These are phyloP conservation scores for Gisinianus flammeolus DNA, from an alignment of 2,888 invertebrate genomes.

Conservation along the genomic window DNA sequence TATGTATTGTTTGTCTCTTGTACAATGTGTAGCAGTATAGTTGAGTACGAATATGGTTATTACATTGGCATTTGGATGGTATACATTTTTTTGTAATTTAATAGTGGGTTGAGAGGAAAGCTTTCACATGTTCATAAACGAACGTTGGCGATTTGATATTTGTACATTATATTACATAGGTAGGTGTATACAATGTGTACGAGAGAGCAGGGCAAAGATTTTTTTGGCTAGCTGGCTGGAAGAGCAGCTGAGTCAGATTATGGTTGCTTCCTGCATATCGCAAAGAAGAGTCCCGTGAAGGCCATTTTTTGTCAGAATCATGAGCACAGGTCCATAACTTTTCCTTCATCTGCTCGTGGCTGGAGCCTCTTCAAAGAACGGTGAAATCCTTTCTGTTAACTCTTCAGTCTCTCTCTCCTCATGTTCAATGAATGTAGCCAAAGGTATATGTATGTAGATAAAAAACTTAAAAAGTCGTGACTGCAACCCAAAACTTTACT, in stretches of 20 bases:
- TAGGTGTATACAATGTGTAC: background rate
- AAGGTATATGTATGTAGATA: conserved; percentile 3
- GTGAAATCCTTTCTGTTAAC: conserved; percentile 15
- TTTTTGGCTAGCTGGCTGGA: background rate
- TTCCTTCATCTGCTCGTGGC: conserved; percentile 16
- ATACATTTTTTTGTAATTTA: conserved; percentile 1
- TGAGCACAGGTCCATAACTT: conserved; percentile 42
- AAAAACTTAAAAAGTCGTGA: background rate
- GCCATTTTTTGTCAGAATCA: conserved; percentile 44
- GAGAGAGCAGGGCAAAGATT: too few species aligned
- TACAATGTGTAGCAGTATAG: background rate
- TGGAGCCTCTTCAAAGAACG: conserved; percentile 14
- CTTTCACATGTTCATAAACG: background rate
- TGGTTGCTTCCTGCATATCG: conserved; percentile 16
- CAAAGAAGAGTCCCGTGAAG: conserved; percentile 35
- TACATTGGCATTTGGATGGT: background rate
- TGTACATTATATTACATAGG: background rate
- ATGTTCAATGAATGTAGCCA: conserved; percentile 1
- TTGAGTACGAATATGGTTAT: background rate
- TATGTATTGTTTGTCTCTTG: background rate
- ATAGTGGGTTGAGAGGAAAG: conserved; percentile 5
- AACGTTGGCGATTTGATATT: background rate
- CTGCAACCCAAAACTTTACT: background rate
- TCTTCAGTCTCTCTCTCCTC: conserved; percentile 10
- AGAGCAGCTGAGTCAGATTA: conserved; percentile 5